These are phyloP conservation scores for Falco cherrug DNA, from an alignment of 2,797 vertebrate genomes.

Conservation along the genomic window DNA sequence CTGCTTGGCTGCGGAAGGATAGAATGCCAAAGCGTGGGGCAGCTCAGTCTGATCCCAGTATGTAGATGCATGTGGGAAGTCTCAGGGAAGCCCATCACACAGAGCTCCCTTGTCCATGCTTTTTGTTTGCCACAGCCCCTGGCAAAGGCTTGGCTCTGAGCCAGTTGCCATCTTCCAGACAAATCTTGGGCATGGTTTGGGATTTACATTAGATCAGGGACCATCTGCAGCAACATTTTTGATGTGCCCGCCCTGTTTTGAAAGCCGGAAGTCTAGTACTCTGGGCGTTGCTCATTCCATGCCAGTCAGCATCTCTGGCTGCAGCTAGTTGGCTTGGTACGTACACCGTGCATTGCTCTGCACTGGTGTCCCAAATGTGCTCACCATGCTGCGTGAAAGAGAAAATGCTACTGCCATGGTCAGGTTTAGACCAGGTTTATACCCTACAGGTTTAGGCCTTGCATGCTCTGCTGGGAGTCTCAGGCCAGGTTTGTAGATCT, in stretches of 20 bases:
- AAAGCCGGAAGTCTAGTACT: background rate
- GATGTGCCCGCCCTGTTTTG: background rate
- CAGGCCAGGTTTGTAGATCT: background rate
- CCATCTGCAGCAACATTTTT: background rate
- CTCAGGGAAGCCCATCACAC: background rate
- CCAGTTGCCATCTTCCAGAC: background rate
- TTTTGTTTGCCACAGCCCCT: background rate
- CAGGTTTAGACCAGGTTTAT: background rate
- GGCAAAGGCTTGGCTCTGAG: background rate
- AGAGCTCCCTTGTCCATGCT: background rate
- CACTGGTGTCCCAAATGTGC: background rate
- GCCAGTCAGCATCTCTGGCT: accelerated
- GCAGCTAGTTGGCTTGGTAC: accelerated
- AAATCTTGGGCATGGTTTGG: background rate
- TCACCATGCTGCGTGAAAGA: accelerated
- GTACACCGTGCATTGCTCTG: accelerated
- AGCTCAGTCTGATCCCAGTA: background rate
- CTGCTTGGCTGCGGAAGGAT: background rate
- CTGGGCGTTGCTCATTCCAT: background rate
- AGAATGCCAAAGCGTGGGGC: background rate
- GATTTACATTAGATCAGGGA: constrained; percentile 8
- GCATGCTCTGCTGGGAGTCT: background rate
- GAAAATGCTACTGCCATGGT: accelerated
- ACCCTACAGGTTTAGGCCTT: background rate
- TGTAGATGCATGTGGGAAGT: background rate